Conservation (phyloP, 2,113 vertebrate genomes). For the Notothenia rossii region DNA sequence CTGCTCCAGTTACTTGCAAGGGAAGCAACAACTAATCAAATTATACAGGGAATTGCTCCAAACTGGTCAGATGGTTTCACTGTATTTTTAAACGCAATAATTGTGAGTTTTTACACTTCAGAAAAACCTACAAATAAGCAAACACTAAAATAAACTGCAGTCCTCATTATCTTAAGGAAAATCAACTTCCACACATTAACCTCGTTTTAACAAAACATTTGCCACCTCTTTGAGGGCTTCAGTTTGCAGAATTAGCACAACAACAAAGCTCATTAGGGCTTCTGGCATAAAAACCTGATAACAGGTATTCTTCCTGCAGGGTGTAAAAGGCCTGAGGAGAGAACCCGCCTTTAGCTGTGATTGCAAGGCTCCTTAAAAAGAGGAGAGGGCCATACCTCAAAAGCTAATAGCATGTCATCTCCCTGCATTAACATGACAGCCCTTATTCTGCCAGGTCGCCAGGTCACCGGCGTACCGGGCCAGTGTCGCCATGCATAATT, state of each 20-base stretch:
- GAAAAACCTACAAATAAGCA: constrained; percentile 5
- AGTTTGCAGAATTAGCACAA: constrained; percentile 74
- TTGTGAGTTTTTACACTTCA: neutral
- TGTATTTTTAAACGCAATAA: constrained; percentile 8
- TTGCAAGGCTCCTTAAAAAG: constrained; percentile 75
- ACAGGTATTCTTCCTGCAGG: constrained; percentile 72
- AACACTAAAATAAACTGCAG: constrained; percentile 5
- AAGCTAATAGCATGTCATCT: constrained; percentile 92
- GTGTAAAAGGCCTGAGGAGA: constrained; percentile 74
- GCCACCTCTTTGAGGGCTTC: constrained; percentile 64
- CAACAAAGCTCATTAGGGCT: constrained; percentile 78
- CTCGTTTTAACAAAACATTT: constrained; percentile 71
- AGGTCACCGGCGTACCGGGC: constrained; percentile 80
- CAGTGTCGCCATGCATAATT: constrained; percentile 62
- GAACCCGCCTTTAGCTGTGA: constrained; percentile 83
- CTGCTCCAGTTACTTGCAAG: constrained; percentile 85
- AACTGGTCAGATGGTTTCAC: constrained; percentile 14
- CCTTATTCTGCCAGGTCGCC: constrained; percentile 79
- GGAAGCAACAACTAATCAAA: constrained; percentile 88
- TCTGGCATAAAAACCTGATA: constrained; percentile 71
- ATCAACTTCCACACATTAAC: constrained; percentile 74
- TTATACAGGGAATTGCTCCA: constrained; percentile 71
- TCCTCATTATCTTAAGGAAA: constrained; percentile 60
- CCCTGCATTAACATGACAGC: constrained; percentile 90
- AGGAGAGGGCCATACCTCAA: constrained; percentile 85